phyloP scores from a whole-genome alignment of 2,113 vertebrate species.

The Pampusana beccarii region DNA sequence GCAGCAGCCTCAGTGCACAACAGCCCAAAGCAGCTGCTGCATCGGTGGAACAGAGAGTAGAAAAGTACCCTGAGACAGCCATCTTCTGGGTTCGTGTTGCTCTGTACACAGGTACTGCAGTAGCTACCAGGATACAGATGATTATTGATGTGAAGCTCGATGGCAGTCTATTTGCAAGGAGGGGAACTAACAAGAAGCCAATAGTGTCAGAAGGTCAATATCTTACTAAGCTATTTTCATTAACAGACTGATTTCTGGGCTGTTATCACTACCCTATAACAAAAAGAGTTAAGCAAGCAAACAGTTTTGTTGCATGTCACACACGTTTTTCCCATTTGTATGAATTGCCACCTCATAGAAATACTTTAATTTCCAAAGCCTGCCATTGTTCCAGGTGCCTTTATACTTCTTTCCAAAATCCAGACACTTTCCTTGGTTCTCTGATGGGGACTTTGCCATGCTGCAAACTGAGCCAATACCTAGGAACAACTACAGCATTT shows the following conservation, averaged over 20 bases:
- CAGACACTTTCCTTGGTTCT: background rate
- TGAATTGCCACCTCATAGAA: conserved; percentile 45
- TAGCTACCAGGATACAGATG: background rate
- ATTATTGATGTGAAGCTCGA: conserved; percentile 16
- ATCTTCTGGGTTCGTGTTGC: background rate
- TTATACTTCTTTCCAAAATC: conserved; percentile 5
- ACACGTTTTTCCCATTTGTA: background rate
- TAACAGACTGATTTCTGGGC: background rate
- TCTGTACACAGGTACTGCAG: background rate
- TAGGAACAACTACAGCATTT: background rate
- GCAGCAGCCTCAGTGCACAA: accelerated
- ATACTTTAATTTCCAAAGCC: conserved; percentile 61
- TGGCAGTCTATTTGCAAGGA: background rate
- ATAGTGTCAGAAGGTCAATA: background rate
- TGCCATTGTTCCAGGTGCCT: conserved; percentile 68
- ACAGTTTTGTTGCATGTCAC: background rate
- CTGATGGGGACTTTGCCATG: background rate
- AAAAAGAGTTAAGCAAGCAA: background rate
- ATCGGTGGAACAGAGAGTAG: background rate
- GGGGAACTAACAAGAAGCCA: background rate
- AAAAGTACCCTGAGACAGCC: background rate
- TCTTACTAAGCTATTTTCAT: background rate
- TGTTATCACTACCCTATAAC: background rate
- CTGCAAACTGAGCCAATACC: background rate
- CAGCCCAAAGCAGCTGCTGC: background rate